Evolutionary conservation across 2,113 vertebrate genomes (phyloP), one percentile per base, ranked within the genome.

Genomic region (Oryzias javanicus): DNA sequence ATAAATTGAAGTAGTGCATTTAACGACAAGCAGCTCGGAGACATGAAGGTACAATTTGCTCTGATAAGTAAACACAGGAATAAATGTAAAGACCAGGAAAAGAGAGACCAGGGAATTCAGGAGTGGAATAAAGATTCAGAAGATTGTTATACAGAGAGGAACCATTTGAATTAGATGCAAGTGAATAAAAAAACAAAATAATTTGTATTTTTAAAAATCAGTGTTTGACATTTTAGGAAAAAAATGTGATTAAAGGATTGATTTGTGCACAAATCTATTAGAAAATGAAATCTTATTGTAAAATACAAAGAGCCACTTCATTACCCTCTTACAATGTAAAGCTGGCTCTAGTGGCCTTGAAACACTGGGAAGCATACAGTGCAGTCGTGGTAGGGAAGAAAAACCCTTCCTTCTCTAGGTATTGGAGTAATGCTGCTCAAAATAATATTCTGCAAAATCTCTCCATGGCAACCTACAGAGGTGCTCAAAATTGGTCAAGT

Each of bases 1-100:
- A 63, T 63, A 51, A 82, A 85, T 82, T 74, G 53, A 76, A 83
- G 77, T 70, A 61, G 45, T 69, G 60, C 68, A 74, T 78, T 79
- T 76, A 73, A 74, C 79, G 72, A 81, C 61, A 72, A 51, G 58
- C 56, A 70, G 71, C 70, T 63, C 46, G 50, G 72, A 56, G 74
- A 68, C 24, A 24, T 59, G 44, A 50, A 70, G 46, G 64, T 46
- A 58, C 15, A 64, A 35, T 35, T 35, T 35, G 35, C 51, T 76
- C 60, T 66, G 35, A 72, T 66, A 60, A 54, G 77, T 53, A 79
- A 79, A 79, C 58, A 78, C 35, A 35, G 60, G 59, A 64, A 55
- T 41, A 52, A 71, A 51, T 16, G 20, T 51, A 14, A 24, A 78
- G 46, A 29, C 57, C 27, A 24, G 60, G 50, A 54, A 59, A 67